Evolutionary conservation across 2,797 vertebrate species (phyloP), one percentile per base, ranked within the genome.

Genomic region (Coilia nasus): DNA sequence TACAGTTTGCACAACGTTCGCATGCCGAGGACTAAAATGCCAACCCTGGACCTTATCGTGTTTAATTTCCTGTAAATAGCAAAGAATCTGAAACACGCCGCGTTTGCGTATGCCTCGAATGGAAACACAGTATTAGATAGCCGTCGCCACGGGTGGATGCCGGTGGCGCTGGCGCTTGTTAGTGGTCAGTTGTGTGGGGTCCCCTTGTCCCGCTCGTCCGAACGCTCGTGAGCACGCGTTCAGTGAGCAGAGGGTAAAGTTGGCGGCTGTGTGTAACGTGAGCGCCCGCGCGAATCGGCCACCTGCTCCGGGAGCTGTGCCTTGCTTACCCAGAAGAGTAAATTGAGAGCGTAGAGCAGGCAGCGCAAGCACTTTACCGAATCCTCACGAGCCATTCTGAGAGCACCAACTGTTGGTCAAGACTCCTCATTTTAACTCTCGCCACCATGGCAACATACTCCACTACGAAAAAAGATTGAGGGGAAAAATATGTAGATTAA

Each of bases 301-400:
- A 96, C 94, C 96, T 96, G 95, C 92, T 93, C 83, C 89, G 87
- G 82, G 86, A 60, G 87, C 85, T 86, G 89, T 85, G 86, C 90
- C 91, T 83, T 84, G 94, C 97, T 98, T 95, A 99, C 98, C 98
- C 97, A 99, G 92, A 99, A 98, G 84, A 99, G 97, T 90, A 99
- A 94, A 93, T 99, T 99, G 93, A 99, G 97, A 81, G 97, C 97
- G 89, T 97, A 98, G 83, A 99, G 97, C 90, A 98, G 94, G 86
- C 97, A 97, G 87, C 98, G 97, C 91, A 99, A 93, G 90, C 98
- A 99, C 94, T 96, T 96, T 92, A 99, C 97, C 35, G 98, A 98
- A 94, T 99, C 97, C 94, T 98, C 95, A 90, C 97, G 97, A 93
- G 98, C 97, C 98, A 99, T 99, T 92, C 95, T 95, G 95, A 94